Base-by-base conservation (phyloP, 1,140 invertebrate species). In the Anoplophora glabripennis region DNA sequence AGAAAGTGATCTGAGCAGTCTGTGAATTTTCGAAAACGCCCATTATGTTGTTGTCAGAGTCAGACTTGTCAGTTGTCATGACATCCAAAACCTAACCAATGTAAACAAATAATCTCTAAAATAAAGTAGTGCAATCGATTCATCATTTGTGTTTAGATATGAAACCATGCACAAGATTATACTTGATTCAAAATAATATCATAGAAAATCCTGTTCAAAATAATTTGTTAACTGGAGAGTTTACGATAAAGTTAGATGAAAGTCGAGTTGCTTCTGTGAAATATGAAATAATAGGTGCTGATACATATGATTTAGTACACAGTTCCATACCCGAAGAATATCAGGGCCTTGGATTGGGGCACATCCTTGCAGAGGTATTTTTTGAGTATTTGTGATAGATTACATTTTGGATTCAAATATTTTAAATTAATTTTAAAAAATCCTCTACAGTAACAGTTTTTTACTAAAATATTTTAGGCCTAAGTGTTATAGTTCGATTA, bases 261-360 rank as follows among this genome's bases (percentile, higher is more conserved):
- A 52, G 14, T 36, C 42, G 34, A 35, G 34, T 49, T 12, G 64
- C 64, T 3, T 53, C 64, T 11, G 38, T 65, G 8, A 49, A 57
- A 15, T 65, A 56, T 57, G 56, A 61, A 9, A 59, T 59, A 46
- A 40, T 65, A 8, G 54, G 59, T 37, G 37, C 49, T 3, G 33
- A 56, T n/a, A 57, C 51, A 1, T 65, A 65, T 45, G 64, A 65
- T 65, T 78, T 87, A 59, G 65, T 78, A 37, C 75, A 82, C 44
- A 84, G 85, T 37, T 75, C 78, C 61, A 85, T 88, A 44, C 86
- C 86, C 7, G 59, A 76, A 21, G 67, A 76, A 53, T 82, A 81
- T 65, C 79, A 81, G 75, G 84, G 84, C 17, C 78, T 80, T 72
- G 86, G 86, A 17, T 71, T 86, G 54, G 86, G 84, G 51, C 81